Conservation (phyloP, 1,140 invertebrate species). For the Drosophila kepulauana region DNA sequence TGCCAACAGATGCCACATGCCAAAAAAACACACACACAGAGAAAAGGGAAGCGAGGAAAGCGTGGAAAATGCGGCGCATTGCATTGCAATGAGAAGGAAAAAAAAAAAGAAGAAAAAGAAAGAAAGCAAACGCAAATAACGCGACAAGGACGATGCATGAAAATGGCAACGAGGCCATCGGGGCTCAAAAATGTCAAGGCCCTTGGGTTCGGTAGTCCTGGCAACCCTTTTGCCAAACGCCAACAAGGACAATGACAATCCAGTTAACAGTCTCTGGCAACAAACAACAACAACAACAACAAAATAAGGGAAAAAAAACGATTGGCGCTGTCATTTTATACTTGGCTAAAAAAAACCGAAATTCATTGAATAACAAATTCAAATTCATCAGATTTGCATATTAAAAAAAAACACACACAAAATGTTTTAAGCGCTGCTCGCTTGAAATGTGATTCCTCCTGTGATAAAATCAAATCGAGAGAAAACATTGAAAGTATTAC, state of each 20-base stretch:
- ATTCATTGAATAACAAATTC: slow-evolving; percentile 6
- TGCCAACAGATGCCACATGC: slow-evolving; percentile 20
- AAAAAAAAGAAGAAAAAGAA: slow-evolving; percentile 9
- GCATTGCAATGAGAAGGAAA: slow-evolving; percentile 8
- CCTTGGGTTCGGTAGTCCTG: slow-evolving; percentile 34
- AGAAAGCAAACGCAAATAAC: slow-evolving; percentile 50
- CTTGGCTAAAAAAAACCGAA: background rate
- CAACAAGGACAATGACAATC: slow-evolving; percentile 42
- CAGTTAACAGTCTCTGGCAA: slow-evolving; percentile 23
- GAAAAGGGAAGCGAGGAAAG: background rate
- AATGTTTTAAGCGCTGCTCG: background rate
- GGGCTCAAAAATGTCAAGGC: slow-evolving; percentile 72
- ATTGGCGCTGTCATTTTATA: background rate
- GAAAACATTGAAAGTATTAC: background rate
- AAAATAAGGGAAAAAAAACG: background rate
- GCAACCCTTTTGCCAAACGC: slow-evolving; percentile 36
- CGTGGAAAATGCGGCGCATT: slow-evolving; percentile 48
- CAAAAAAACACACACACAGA: slow-evolving; percentile 6
- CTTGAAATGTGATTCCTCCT: background rate
- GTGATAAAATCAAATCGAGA: background rate
- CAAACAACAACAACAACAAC: background rate
- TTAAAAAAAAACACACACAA: background rate
- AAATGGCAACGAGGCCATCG: slow-evolving; percentile 40
- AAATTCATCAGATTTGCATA: slow-evolving; percentile 8
- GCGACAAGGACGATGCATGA: slow-evolving; percentile 66